Percentiles rank a stretch among this genome's conserved stretches.
Evolutionary conservation across 1,140 invertebrate genomes (phyloP).

Genomic region (Lutraria rhynchaena): DNA sequence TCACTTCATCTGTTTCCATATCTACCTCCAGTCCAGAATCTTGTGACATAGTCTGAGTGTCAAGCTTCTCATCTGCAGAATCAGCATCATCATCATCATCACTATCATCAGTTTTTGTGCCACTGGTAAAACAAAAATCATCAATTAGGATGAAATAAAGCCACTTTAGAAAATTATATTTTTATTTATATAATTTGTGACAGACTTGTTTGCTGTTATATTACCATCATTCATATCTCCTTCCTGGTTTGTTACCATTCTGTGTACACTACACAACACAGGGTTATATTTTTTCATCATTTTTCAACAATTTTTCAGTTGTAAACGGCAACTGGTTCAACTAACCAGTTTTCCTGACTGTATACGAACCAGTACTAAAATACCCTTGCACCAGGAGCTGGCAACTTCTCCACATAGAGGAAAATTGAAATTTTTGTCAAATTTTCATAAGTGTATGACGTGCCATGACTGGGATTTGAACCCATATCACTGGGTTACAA

Average conservation of each 20-base stretch:
- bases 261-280: not conserved
- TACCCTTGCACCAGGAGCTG: no score
- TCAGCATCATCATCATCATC: conserved; percentile 47
- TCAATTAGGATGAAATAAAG: not conserved
- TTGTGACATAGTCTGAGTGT: conserved; percentile 38
- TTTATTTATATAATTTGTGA: not conserved
- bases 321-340: no score
- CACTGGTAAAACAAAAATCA: not conserved
- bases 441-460: no score
- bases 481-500: no score
- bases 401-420: no score
- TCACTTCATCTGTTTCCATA: conserved; percentile 39
- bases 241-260: not conserved
- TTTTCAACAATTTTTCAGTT: no score
- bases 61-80: not conserved
- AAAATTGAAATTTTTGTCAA: no score
- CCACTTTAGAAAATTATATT: not conserved
- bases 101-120: conserved; percentile 4
- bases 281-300: not conserved
- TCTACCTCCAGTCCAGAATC: conserved; percentile 50
- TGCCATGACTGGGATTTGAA: no score
- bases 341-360: no score
- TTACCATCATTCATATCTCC: not conserved
- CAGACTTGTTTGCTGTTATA: not conserved
- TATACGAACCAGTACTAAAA: no score